phyloP scores from a whole-genome alignment of 2,888 invertebrate species.

The Corythucha ciliata region DNA sequence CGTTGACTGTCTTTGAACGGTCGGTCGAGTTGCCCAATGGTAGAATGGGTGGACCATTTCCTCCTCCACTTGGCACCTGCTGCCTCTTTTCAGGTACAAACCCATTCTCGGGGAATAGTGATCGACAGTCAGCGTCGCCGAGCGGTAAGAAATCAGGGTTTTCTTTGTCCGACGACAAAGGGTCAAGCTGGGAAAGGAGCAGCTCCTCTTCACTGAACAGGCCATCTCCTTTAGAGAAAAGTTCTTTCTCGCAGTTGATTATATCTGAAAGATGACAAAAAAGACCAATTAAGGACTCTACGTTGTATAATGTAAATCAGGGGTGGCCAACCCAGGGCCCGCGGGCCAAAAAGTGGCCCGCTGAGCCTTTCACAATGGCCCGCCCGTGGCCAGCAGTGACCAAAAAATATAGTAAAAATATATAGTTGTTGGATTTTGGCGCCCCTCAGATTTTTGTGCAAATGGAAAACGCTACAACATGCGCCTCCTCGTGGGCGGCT shows the following conservation, averaged over 20 bases:
- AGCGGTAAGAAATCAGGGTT: no score
- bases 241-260: slow-evolving; percentile 56
- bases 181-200: slow-evolving; percentile 45
- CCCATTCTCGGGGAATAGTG: not conserved
- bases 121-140: no score
- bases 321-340: not conserved
- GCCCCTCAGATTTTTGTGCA: no score
- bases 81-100: not conserved
- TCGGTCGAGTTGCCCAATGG: not conserved
- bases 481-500: no score
- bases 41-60: not conserved
- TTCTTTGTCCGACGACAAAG: slow-evolving; percentile 44
- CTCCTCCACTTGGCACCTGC: slow-evolving; percentile 11
- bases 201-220: slow-evolving; percentile 48
- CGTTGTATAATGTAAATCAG: not conserved
- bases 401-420: no score
- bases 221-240: slow-evolving; percentile 45
- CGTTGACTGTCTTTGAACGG: slow-evolving; percentile 3
- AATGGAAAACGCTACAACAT: no score
- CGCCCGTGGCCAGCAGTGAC: no score
- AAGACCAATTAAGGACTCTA: slow-evolving; percentile 1
- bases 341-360: not conserved
- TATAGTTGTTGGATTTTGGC: no score
- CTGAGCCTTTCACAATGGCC: not conserved
- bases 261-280: slow-evolving; percentile 40